Percentiles rank a stretch among this genome's conserved stretches.
These are phyloP conservation scores for Leptinotarsa haldemani DNA, from an alignment of 2,888 invertebrate species.

Conservation along the genomic window DNA sequence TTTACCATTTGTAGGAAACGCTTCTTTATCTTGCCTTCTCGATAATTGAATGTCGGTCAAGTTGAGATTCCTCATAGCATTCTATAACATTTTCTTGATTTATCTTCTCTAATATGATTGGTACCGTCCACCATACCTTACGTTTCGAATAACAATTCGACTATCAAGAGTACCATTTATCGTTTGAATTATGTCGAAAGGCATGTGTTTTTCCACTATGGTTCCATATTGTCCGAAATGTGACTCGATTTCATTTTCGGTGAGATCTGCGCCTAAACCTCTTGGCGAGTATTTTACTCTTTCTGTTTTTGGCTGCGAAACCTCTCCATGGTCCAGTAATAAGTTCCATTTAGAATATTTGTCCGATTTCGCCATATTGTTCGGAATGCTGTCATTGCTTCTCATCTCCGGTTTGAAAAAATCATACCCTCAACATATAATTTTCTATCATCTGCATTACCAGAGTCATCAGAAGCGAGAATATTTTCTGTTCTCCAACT, in stretches of 20 bases:
- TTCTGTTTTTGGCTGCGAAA: slow-evolving; percentile 94
- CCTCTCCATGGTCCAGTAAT: slow-evolving; percentile 95
- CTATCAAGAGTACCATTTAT: too few relatives aligned
- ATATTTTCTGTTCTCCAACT: too few relatives aligned
- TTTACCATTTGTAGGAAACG: too few relatives aligned
- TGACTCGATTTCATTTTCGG: slow-evolving; percentile 93
- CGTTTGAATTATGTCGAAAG: slow-evolving; percentile 85
- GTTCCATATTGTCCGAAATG: slow-evolving; percentile 94
- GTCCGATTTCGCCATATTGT: slow-evolving; percentile 93
- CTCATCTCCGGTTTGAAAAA: slow-evolving; percentile 98
- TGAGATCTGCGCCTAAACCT: slow-evolving; percentile 90
- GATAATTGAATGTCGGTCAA: too few relatives aligned
- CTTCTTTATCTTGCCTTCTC: too few relatives aligned
- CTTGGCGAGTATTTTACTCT: slow-evolving; percentile 98
- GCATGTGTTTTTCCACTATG: slow-evolving; percentile 97
- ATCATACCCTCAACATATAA: slow-evolving; percentile 97
- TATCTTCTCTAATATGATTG: too few relatives aligned
- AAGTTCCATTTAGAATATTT: slow-evolving; percentile 96
- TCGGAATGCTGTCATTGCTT: slow-evolving; percentile 95
- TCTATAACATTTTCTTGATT: too few relatives aligned
- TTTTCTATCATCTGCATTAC: slow-evolving; percentile 76
- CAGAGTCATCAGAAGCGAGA: too few relatives aligned
- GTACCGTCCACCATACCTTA: too few relatives aligned
- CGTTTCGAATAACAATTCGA: too few relatives aligned
- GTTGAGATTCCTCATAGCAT: too few relatives aligned